These are phyloP conservation scores for Denticeps clupeoides DNA, from an alignment of 2,797 vertebrate species.

Conservation along the genomic window DNA sequence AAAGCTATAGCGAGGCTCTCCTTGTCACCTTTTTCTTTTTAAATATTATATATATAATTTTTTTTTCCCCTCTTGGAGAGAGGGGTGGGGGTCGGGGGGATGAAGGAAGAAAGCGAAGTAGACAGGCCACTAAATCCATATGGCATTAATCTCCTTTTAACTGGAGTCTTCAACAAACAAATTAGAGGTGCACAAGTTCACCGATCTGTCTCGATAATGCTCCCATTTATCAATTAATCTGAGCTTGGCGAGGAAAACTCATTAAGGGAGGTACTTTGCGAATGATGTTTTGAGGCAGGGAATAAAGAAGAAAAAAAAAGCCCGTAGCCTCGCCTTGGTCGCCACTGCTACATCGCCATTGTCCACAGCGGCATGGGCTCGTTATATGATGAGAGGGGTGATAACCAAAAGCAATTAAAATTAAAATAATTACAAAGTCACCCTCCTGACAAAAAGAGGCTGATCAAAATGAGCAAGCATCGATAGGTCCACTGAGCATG, in stretches of 20 bases:
- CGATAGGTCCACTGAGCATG: slow-evolving; percentile 31
- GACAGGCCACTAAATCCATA: slow-evolving; percentile 45
- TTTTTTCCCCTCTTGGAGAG: too few species aligned
- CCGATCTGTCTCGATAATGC: slow-evolving; percentile 52
- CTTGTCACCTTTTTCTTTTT: too few species aligned
- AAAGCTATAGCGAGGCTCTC: too few species aligned
- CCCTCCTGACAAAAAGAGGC: slow-evolving; percentile 48
- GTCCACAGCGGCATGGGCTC: slow-evolving; percentile 51
- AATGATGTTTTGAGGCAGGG: slow-evolving; percentile 39
- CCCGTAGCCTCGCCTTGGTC: too few species aligned
- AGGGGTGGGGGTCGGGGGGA: not conserved
- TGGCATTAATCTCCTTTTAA: slow-evolving; percentile 60
- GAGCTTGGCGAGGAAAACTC: slow-evolving; percentile 55
- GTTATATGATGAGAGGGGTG: slow-evolving; percentile 53
- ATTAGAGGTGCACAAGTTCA: slow-evolving; percentile 62
- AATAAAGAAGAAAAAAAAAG: too few species aligned
- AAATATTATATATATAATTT: too few species aligned
- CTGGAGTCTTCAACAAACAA: slow-evolving; percentile 64
- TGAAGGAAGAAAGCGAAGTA: not conserved
- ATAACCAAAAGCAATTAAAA: slow-evolving; percentile 75
- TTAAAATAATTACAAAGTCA: slow-evolving; percentile 77
- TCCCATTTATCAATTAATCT: slow-evolving; percentile 64
- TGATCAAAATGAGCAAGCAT: slow-evolving; percentile 59
- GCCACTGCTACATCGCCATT: slow-evolving; percentile 43
- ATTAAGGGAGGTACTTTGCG: slow-evolving; percentile 54